Percentiles rank a stretch among this genome's conserved stretches.
Evolutionary conservation across 2,888 invertebrate genomes (phyloP).

Genomic region (Euclidia mi): DNA sequence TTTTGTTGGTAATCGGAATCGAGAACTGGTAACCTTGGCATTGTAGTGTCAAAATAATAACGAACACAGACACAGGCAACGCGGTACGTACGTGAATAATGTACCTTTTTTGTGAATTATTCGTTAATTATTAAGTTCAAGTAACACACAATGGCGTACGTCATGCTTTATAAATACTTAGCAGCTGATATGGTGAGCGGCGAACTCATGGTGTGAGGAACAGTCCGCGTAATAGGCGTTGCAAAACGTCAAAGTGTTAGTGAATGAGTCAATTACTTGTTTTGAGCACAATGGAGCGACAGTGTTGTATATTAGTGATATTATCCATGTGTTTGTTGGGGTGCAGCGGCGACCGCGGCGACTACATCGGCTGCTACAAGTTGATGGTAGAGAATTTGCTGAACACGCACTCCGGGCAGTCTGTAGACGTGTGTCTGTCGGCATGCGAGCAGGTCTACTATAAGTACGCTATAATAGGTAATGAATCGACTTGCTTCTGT

Average conservation of each 20-base stretch:
- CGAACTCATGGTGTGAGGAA: conserved; percentile 30
- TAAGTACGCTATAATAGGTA: conserved; percentile 83
- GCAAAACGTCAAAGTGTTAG: conserved; percentile 51
- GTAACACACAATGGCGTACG: conserved; percentile 27
- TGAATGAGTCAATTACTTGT: conserved; percentile 67
- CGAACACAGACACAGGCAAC: conserved; percentile 26
- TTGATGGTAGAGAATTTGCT: conserved; percentile 73
- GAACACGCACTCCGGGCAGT: conserved; percentile 85
- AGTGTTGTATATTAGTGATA: conserved; percentile 55
- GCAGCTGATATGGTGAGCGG: conserved; percentile 16
- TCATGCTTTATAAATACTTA: conserved; percentile 35
- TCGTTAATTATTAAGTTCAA: conserved; percentile 13
- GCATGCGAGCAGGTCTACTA: conserved; percentile 85
- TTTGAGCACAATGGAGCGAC: conserved; percentile 76
- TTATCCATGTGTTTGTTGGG: conserved; percentile 55
- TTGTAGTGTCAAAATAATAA: conserved; percentile 49
- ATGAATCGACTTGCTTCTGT: conserved; percentile 84
- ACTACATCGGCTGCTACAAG: conserved; percentile 82
- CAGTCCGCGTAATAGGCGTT: conserved; percentile 45
- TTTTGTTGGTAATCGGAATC: too few relatives aligned
- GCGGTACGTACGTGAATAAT: conserved; percentile 27
- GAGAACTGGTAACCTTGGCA: too few relatives aligned
- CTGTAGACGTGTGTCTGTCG: conserved; percentile 83
- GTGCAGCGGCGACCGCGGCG: conserved; percentile 75
- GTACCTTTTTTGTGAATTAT: conserved; percentile 22